These are phyloP conservation scores for Macquaria australasica DNA, from an alignment of 2,113 vertebrate species.

Conservation along the genomic window DNA sequence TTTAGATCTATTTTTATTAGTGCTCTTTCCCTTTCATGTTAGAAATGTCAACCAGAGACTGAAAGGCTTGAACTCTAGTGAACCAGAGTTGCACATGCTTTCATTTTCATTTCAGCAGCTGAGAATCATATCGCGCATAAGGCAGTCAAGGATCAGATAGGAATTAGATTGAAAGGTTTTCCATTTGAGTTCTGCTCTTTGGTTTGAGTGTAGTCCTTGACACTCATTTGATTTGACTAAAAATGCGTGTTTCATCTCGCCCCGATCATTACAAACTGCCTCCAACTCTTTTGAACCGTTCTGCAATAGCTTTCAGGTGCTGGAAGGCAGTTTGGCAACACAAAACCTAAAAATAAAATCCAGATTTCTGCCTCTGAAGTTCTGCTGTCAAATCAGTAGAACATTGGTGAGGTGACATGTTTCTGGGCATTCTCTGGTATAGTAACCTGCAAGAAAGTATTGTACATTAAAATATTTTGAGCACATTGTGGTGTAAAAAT, in stretches of 20 bases:
- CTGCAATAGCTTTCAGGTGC: background rate
- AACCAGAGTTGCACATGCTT: slow-evolving; percentile 47
- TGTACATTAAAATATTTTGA: background rate
- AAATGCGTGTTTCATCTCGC: background rate
- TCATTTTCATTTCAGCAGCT: slow-evolving; percentile 19
- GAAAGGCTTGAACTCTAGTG: slow-evolving; percentile 60
- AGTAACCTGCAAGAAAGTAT: background rate
- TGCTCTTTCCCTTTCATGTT: slow-evolving; percentile 42
- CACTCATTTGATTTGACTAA: slow-evolving; percentile 48
- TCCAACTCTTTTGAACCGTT: background rate
- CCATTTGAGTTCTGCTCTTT: slow-evolving; percentile 27
- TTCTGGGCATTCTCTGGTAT: background rate
- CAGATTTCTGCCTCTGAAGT: background rate
- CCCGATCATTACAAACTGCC: slow-evolving; percentile 12
- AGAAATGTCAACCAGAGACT: slow-evolving; percentile 63
- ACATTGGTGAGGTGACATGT: background rate
- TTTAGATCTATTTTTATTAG: slow-evolving; percentile 69
- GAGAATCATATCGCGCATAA: background rate
- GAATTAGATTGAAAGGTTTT: slow-evolving; percentile 1
- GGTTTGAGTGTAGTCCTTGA: slow-evolving; percentile 31
- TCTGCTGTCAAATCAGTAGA: slow-evolving; percentile 1
- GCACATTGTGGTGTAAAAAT: background rate
- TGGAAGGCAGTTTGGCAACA: background rate
- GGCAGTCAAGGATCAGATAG: slow-evolving; percentile 32
- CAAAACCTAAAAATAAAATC: background rate